These are phyloP conservation scores for Petrolisthes cinctipes DNA, from an alignment of 2,888 invertebrate genomes.

Conservation along the genomic window DNA sequence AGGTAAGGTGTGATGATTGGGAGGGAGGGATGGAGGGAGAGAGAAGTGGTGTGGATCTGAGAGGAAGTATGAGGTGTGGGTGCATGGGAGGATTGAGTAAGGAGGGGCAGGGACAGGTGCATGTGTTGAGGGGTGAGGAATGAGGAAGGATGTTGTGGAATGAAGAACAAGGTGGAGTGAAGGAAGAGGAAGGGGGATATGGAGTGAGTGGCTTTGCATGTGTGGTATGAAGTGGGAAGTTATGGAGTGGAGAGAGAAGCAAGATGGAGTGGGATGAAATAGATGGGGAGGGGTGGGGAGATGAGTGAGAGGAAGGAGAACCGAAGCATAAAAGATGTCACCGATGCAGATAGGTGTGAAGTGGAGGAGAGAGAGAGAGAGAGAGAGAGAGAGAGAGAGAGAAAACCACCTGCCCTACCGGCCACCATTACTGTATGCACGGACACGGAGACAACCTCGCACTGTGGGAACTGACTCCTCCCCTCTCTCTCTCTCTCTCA, in stretches of 20 bases:
- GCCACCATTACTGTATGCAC: not conserved
- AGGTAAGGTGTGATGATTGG: not conserved
- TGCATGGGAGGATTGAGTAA: not conserved
- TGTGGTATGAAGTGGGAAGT: too few species aligned
- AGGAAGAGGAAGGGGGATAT: too few species aligned
- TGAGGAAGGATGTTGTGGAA: too few species aligned
- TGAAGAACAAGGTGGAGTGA: too few species aligned
- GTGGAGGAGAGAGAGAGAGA: slow-evolving; percentile 26
- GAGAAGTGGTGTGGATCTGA: not conserved
- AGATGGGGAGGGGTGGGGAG: not conserved
- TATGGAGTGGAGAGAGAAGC: too few species aligned
- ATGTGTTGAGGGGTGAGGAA: too few species aligned
- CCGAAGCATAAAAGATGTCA: not conserved
- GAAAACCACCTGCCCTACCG: not conserved
- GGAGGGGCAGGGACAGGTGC: not conserved
- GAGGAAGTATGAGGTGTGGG: not conserved
- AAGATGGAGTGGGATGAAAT: too few species aligned
- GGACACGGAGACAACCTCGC: not conserved
- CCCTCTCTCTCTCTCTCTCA: not conserved
- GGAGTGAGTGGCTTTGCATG: too few species aligned
- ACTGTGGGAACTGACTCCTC: not conserved
- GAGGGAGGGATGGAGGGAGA: not conserved
- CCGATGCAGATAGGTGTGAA: slow-evolving; percentile 12
- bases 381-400: slow-evolving; percentile 1
- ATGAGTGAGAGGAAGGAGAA: not conserved